Evolutionary conservation across 2,113 vertebrate genomes (phyloP).

Genomic region (Cepphus grylle): DNA sequence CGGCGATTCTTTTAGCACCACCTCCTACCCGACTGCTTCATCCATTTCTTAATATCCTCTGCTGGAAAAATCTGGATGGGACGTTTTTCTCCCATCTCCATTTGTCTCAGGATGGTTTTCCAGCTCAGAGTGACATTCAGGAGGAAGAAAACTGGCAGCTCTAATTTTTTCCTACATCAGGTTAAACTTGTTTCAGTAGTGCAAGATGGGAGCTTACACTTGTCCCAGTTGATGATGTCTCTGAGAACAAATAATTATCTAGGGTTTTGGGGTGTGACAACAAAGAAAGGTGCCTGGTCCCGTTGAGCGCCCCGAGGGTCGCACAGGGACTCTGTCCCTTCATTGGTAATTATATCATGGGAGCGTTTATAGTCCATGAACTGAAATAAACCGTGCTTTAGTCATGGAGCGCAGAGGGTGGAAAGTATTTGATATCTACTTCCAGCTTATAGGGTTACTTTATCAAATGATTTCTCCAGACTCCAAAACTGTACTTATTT

Average conservation of each 20-base stretch:
- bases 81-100: not conserved
- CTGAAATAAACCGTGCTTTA: not conserved
- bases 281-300: not conserved
- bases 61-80: not conserved
- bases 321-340: not conserved
- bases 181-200: not conserved
- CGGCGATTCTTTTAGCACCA: accelerated
- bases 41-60: accelerated
- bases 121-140: not conserved
- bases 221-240: not conserved
- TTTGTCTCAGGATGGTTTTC: not conserved
- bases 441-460: not conserved
- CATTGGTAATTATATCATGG: not conserved
- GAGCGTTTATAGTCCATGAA: not conserved
- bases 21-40: not conserved
- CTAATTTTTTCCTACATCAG: not conserved
- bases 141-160: not conserved
- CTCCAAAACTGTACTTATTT: not conserved
- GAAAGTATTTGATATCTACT: not conserved
- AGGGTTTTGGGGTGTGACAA: not conserved
- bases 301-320: not conserved
- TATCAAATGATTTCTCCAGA: not conserved
- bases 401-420: not conserved
- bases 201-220: not conserved
- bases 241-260: not conserved